These are phyloP conservation scores for Bovichtus variegatus DNA, from an alignment of 2,797 vertebrate species.

Conservation along the genomic window DNA sequence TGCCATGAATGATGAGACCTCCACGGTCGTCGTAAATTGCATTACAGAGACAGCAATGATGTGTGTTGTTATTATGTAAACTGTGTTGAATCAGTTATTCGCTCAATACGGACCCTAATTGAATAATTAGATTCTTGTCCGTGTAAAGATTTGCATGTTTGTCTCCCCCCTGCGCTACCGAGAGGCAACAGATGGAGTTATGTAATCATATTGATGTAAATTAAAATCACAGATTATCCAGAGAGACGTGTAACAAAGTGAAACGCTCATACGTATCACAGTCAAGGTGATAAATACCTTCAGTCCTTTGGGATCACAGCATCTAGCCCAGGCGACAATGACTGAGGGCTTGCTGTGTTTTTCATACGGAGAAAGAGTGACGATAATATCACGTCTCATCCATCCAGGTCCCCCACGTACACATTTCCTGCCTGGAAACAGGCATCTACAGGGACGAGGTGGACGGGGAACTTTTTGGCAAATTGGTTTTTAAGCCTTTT, in stretches of 20 bases:
- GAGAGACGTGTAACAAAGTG: conserved; percentile 47
- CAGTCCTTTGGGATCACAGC: conserved; percentile 32
- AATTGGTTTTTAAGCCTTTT: not conserved
- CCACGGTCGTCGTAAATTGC: conserved; percentile 54
- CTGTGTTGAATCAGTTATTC: conserved; percentile 75
- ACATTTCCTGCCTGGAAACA: conserved; percentile 56
- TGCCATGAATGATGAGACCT: conserved; percentile 69
- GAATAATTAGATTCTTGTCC: conserved; percentile 73
- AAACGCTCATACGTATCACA: conserved; percentile 29
- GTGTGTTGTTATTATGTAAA: conserved; percentile 75
- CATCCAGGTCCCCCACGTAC: conserved; percentile 45
- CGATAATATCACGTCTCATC: conserved; percentile 61
- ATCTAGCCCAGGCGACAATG: conserved; percentile 54
- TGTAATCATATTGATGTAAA: conserved; percentile 67
- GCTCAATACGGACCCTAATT: conserved; percentile 73
- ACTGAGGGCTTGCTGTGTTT: conserved; percentile 46
- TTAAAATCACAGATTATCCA: conserved; percentile 66
- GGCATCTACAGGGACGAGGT: conserved; percentile 4
- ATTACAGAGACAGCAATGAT: conserved; percentile 77
- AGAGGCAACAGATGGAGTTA: conserved; percentile 73
- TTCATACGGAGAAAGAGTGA: conserved; percentile 51
- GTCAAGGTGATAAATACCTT: conserved; percentile 55
- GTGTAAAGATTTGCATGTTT: conserved; percentile 71
- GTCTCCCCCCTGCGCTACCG: conserved; percentile 51
- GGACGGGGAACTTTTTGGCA: not conserved